A percentile compares a stretch with the other conserved stretches of the same genome.
Conservation (phyloP, 2,888 invertebrate species). For the Morpho helenor region DNA sequence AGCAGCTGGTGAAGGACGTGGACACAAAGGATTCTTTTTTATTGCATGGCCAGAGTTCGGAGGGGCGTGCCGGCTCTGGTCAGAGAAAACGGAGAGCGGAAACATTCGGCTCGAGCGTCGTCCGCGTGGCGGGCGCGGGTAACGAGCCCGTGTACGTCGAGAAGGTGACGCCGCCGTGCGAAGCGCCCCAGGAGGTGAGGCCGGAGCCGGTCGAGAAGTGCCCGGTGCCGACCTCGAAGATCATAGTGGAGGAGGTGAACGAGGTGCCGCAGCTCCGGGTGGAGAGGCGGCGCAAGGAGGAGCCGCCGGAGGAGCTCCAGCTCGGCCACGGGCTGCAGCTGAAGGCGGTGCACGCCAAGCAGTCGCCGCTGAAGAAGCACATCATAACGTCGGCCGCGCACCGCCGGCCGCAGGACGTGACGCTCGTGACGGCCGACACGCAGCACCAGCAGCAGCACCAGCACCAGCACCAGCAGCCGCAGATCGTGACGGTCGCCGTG, state of each 20-base stretch:
- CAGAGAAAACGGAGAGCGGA: conserved; percentile 43
- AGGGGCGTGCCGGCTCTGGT: conserved; percentile 67
- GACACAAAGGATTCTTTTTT: conserved; percentile 66
- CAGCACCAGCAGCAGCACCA: conserved; percentile 40
- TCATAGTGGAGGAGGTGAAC: conserved; percentile 55
- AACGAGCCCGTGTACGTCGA: conserved; percentile 47
- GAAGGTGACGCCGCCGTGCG: conserved; percentile 19
- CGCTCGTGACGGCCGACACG: conserved; percentile 30
- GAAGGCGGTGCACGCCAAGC: conserved; percentile 53
- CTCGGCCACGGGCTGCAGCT: conserved; percentile 50
- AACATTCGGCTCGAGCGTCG: conserved; percentile 50
- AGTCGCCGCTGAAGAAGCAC: conserved; percentile 66
- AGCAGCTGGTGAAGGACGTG: conserved; percentile 45
- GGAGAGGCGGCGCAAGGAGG: conserved; percentile 35
- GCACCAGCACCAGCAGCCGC: conserved; percentile 35
- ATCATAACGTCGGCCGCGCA: conserved; percentile 53
- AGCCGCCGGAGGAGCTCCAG: conserved; percentile 47
- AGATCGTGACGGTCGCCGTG: conserved; percentile 60
- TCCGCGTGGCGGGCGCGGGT: conserved; percentile 42
- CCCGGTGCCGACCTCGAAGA: conserved; percentile 32
- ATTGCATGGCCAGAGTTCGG: conserved; percentile 65
- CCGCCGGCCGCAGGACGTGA: conserved; percentile 36
- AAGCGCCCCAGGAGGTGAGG: conserved; percentile 27
- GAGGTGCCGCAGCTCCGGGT: conserved; percentile 38
- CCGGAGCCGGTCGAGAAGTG: conserved; percentile 16